Evolutionary conservation across 2,113 vertebrate species (phyloP).

Genomic region (Hippocampus guttulatus): DNA sequence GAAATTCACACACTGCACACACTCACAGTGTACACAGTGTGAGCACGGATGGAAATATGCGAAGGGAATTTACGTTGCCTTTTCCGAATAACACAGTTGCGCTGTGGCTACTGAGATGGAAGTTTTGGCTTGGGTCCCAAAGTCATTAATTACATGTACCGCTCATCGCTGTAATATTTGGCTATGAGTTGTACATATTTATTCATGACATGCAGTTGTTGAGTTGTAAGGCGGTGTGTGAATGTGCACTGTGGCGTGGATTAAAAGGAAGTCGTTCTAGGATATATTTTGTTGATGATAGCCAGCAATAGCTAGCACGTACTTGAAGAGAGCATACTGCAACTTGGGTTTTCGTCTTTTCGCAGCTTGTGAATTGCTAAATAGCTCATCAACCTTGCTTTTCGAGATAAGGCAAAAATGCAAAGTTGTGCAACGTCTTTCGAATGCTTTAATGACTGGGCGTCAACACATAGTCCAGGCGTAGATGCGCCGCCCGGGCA

Average conservation of each 20-base stretch:
- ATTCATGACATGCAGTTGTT: background rate
- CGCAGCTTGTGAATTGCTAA: background rate
- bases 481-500: constrained; percentile 7
- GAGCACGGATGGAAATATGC: background rate
- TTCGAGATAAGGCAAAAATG: constrained; percentile 20
- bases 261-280: background rate
- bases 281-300: background rate
- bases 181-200: background rate
- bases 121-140: background rate
- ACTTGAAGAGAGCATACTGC: background rate
- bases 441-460: constrained; percentile 3
- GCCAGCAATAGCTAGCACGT: too few relatives aligned
- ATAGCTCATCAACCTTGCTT: background rate
- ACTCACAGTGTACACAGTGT: background rate
- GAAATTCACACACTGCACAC: constrained; percentile 3
- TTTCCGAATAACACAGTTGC: background rate
- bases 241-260: background rate
- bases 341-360: background rate
- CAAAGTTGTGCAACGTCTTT: constrained; percentile 12
- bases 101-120: background rate
- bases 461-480: constrained; percentile 24
- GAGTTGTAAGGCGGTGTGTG: background rate
- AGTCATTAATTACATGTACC: background rate
- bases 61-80: background rate
- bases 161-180: background rate